A percentile compares a stretch with the other conserved stretches of the same genome.
These are phyloP conservation scores for Rhingia campestris DNA, from an alignment of 2,888 invertebrate species.

Conservation along the genomic window DNA sequence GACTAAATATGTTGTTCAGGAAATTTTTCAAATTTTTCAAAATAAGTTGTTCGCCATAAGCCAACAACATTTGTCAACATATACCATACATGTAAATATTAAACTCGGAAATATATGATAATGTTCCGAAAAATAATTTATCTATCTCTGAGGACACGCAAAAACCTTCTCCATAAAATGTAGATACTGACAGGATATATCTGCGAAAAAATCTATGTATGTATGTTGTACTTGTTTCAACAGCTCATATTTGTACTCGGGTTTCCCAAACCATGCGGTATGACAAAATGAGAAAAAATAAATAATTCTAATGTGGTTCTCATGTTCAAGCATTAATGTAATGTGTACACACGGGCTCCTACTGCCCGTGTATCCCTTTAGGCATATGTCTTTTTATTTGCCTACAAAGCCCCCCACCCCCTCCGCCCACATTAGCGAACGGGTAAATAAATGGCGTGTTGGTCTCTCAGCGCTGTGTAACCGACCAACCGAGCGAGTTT, in stretches of 20 bases:
- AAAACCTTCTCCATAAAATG: constrained; percentile 30
- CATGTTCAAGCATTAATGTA: constrained; percentile 76
- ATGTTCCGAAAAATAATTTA: constrained; percentile 60
- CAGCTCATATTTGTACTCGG: constrained; percentile 49
- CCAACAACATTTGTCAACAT: constrained; percentile 52
- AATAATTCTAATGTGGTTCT: constrained; percentile 82
- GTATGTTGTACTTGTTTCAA: constrained; percentile 21
- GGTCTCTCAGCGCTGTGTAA: constrained; percentile 14
- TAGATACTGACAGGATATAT: constrained; percentile 22
- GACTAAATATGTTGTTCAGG: too few relatives aligned
- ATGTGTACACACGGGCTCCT: constrained; percentile 34
- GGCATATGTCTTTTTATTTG: constrained; percentile 37
- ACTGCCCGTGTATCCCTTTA: constrained; percentile 45
- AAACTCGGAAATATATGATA: constrained; percentile 31
- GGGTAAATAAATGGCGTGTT: constrained; percentile 65
- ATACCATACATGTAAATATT: constrained; percentile 36
- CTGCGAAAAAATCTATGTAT: not conserved
- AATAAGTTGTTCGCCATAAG: constrained; percentile 39
- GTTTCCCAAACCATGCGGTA: constrained; percentile 48
- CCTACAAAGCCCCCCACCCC: not conserved
- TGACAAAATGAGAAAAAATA: constrained; percentile 78
- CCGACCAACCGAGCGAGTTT: constrained; percentile 27
- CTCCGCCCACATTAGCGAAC: constrained; percentile 49
- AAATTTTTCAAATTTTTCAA: too few relatives aligned
- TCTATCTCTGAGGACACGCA: constrained; percentile 62